These are phyloP conservation scores for Enchytraeus crypticus DNA, from an alignment of 2,888 invertebrate species.

Conservation along the genomic window DNA sequence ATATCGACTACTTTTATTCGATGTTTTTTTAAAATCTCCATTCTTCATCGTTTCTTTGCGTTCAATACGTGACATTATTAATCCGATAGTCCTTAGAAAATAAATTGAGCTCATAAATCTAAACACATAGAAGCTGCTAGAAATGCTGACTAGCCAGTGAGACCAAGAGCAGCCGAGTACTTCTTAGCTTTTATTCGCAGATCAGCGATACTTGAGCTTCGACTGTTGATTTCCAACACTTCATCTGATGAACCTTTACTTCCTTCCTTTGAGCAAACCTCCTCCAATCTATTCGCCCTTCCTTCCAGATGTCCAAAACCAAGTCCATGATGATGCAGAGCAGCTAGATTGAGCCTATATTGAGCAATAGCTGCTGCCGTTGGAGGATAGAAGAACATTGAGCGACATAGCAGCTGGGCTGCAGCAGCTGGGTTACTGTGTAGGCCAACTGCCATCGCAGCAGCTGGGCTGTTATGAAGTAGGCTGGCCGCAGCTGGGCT, in stretches of 20 bases:
- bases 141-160: not conserved
- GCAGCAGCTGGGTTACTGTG: constrained; percentile 47
- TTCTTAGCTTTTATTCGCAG: constrained; percentile 82
- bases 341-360: constrained; percentile 21
- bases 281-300: not conserved
- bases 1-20: no score
- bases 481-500: no score
- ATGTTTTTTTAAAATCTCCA: no score
- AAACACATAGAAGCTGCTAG: no score
- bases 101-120: no score
- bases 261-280: not conserved
- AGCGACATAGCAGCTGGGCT: constrained; percentile 26
- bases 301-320: not conserved
- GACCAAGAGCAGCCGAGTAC: constrained; percentile 78
- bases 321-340: not conserved
- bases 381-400: constrained; percentile 24
- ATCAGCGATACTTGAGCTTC: constrained; percentile 82
- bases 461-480: no score
- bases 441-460: constrained; percentile 52
- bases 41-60: no score
- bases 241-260: constrained; percentile 4
- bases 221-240: not conserved
- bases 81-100: no score
- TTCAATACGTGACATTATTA: no score
- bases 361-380: no score